phyloP scores from a whole-genome alignment of 2,888 invertebrate genomes.

The Microctonus brassicae region DNA sequence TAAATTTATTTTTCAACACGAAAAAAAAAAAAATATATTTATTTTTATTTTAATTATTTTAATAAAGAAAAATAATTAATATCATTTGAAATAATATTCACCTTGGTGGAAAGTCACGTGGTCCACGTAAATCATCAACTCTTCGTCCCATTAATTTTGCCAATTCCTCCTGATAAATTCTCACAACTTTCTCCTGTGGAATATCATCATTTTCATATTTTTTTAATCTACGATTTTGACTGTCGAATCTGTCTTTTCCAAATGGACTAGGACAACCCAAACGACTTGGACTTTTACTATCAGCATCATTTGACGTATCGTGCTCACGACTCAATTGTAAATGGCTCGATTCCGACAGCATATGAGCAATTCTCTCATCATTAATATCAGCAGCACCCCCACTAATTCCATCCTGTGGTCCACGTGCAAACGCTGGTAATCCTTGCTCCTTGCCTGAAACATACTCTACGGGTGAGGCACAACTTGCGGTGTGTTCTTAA shows the following conservation, averaged over 20 bases:
- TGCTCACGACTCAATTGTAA: constrained; percentile 81
- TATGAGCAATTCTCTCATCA: constrained; percentile 94
- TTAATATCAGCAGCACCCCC: constrained; percentile 81
- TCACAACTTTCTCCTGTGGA: constrained; percentile 94
- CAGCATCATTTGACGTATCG: constrained; percentile 74
- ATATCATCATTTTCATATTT: constrained; percentile 95
- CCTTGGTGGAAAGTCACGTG: constrained; percentile 85
- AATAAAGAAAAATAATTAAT: too few relatives aligned
- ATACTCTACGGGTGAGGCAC: constrained; percentile 70
- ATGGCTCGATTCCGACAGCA: constrained; percentile 92
- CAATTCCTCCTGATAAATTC: constrained; percentile 95
- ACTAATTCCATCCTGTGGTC: constrained; percentile 72
- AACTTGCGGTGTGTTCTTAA: constrained; percentile 68
- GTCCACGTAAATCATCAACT: constrained; percentile 81
- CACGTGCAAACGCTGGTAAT: constrained; percentile 82
- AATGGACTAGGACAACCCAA: constrained; percentile 87
- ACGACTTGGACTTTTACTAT: constrained; percentile 83
- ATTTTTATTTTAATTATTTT: too few relatives aligned
- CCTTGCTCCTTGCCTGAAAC: constrained; percentile 86
- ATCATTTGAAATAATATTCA: constrained; percentile 67
- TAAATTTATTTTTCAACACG: too few relatives aligned
- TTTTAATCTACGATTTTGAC: constrained; percentile 81
- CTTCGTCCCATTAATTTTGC: constrained; percentile 90
- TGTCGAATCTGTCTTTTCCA: constrained; percentile 74
- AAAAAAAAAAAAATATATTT: too few relatives aligned